A percentile compares a stretch with the other conserved stretches of the same genome.
Conservation (phyloP, 1,140 invertebrate species). For the Stegodyphus mimosarum region DNA sequence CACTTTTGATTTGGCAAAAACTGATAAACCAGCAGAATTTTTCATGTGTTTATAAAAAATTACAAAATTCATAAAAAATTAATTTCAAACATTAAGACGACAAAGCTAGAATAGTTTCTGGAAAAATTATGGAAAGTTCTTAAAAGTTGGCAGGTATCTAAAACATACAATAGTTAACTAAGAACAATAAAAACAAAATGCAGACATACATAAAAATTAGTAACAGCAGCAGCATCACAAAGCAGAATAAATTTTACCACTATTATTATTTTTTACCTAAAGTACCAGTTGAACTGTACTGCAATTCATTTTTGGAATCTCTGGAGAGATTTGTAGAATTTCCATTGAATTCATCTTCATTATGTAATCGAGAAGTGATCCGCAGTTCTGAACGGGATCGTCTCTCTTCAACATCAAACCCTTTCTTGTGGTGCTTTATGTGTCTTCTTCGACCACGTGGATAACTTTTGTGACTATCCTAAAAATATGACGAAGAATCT, state of each 20-base stretch:
- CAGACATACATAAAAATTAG: no score
- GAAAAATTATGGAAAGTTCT: no score
- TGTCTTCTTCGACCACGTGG: constrained; percentile 35
- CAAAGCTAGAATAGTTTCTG: no score
- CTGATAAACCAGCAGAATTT: no score
- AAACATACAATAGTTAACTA: no score
- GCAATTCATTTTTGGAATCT: constrained; percentile 21
- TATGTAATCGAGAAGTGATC: constrained; percentile 2
- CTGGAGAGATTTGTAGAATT: constrained; percentile 2
- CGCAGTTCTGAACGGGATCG: constrained; percentile 38
- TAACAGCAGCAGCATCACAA: neutral
- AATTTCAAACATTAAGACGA: no score
- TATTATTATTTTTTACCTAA: no score
- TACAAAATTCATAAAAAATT: no score
- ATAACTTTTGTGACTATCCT: constrained; percentile 53
- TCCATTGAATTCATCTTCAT: constrained; percentile 47
- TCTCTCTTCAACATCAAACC: constrained; percentile 1
- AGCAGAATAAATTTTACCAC: neutral
- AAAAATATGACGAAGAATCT: neutral
- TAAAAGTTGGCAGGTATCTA: no score
- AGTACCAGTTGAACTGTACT: constrained; percentile 45
- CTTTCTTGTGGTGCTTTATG: constrained; percentile 23
- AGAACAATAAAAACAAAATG: no score
- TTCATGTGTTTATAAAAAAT: no score
- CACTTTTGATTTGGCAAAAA: no score